phyloP scores from a whole-genome alignment of 2,113 vertebrate species.

The Platichthys flesus region DNA sequence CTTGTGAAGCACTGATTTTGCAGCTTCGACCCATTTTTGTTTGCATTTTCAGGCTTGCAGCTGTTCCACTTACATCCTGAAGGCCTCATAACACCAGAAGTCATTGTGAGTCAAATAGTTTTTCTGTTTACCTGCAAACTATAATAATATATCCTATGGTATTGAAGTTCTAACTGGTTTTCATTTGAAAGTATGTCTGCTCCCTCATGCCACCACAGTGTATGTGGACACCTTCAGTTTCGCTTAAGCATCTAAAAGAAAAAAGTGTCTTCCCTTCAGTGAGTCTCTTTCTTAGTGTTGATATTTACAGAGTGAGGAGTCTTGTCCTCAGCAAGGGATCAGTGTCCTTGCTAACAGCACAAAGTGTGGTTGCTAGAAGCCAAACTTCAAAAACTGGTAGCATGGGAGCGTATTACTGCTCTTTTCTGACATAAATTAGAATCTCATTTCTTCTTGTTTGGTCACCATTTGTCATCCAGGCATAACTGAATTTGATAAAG shows the following conservation, averaged over 20 bases:
- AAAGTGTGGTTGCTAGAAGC: neutral
- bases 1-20: neutral
- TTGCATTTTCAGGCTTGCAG: neutral
- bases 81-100: neutral
- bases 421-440: neutral
- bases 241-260: neutral
- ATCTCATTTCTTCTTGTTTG: neutral
- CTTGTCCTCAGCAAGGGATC: neutral
- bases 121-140: neutral
- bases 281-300: neutral
- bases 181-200: neutral
- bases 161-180: neutral
- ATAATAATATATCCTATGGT: no score
- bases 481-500: conserved; percentile 4
- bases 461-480: neutral
- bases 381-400: no score
- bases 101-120: neutral
- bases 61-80: neutral
- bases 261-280: neutral
- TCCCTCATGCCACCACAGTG: no score
- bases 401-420: neutral
- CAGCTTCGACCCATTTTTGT: neutral
- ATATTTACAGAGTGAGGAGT: neutral
- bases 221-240: neutral
- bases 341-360: neutral